Base-by-base conservation (phyloP, 2,888 invertebrate genomes). In the Scotopteryx bipunctaria region DNA sequence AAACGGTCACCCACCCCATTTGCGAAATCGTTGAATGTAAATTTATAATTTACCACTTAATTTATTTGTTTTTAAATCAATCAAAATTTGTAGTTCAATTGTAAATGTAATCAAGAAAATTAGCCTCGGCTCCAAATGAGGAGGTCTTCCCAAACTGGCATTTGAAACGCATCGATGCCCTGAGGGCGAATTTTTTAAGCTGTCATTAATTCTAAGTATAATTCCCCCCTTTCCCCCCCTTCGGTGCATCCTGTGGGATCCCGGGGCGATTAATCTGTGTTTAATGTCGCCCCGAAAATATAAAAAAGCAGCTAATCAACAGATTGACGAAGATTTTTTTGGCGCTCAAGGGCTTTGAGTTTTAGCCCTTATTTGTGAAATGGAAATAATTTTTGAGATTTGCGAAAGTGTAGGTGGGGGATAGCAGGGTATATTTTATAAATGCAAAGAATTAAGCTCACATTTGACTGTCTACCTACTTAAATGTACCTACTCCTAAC, bases 251-350 rank as follows among this genome's bases (percentile, higher is more conserved):
- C 76, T 74, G 53, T 69, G 83, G 83, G 83, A 82, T 72, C 61
- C 59, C 71, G 78, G 82, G 78, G 81, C 81, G 82, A 86, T 88
- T 88, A 88, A 87, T 82, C 83, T 76, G 80, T 81, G 77, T 83
- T 89, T 89, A 88, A 87, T 85, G 86, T 86, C 84, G 69, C 83
- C 79, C 83, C 76, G 66, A 81, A 83, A 77, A 78, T 75, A 78
- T 80, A 81, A 83, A 86, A n/a, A 87, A 83, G 78, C 73, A 77
- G 80, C 88, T 83, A 88, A 88, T 88, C 88, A 88, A 86, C 85
- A 81, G 86, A 88, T 88, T 87, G 86, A 77, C 74, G 71, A 73
- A 71, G 74, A 73, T 75, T 74, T 77, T 73, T 77, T 79, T 66
- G 59, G 69, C 54, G 75, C 82, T 65, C 55, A 55, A 63, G 73